Base-by-base conservation (phyloP, 2,888 invertebrate species). In the Abrostola triplasia region DNA sequence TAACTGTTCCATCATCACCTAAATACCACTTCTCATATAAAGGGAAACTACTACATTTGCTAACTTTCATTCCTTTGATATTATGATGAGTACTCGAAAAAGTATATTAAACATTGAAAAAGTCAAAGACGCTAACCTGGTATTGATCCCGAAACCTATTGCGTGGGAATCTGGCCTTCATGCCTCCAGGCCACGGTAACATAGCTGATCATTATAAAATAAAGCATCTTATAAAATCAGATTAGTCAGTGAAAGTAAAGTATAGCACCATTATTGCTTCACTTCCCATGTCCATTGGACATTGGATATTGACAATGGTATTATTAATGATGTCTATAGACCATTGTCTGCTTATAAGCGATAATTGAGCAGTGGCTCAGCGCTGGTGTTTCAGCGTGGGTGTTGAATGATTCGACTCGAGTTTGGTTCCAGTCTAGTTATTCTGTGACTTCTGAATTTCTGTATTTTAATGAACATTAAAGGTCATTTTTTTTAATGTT, bases 231-330 rank as follows among this genome's bases (percentile, higher is more conserved):
- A 2, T 35, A 8, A 38, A 54, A 52, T 70, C 12, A 61, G 71
- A 61, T 59, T 36, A 66, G 2, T 36, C 6, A 61, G 80, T 58
- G 77, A 77, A 77, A 77, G 77, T 55, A 0, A 12, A 35, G 50
- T 64, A 47, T 53, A 62, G 57, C 48, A 49, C 10, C 24, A 40
- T 40, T 40, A 57, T 71, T 75, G 36, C 76, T 35, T 40, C 12
- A 62, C 57, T 49, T 49, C 57, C 42, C 59, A 24, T 56, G 54
- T 56, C 41, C 55, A 50, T 60, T 47, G 44, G 50, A 77, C 74
- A 71, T 68, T 59, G 67, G n/a, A 37, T 35, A 71, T 62, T 67
- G 68, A 79, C 77, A 79, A 74, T 79, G 41, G 72, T 36, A 64
- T 64, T 66, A 66, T 67, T 66, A 72, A 77, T 77, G 62, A 57